These are phyloP conservation scores for Philonicus albiceps DNA, from an alignment of 2,888 invertebrate genomes.

Conservation along the genomic window DNA sequence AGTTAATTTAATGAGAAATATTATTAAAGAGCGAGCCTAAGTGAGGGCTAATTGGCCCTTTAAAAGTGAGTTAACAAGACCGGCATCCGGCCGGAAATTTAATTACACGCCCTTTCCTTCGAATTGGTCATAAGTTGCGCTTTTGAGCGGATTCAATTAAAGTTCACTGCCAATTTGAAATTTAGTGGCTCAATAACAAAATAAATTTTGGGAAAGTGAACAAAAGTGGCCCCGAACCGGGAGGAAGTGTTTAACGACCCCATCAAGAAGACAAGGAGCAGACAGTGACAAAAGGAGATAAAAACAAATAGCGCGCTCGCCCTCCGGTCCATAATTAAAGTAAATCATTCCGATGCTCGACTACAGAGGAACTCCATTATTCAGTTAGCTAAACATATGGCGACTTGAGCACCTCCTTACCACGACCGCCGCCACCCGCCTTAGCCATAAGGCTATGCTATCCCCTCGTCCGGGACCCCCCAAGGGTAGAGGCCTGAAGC, in stretches of 20 bases:
- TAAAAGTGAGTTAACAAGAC: not conserved
- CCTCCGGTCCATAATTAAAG: conserved; percentile 47
- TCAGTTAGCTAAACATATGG: conserved; percentile 46
- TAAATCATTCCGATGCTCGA: conserved; percentile 48
- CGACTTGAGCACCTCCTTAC: conserved; percentile 35
- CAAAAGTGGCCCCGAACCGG: not conserved
- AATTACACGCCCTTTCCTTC: not conserved
- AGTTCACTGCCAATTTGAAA: conserved; percentile 9
- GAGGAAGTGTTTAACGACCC: conserved; percentile 29
- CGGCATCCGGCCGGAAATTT: conserved; percentile 10
- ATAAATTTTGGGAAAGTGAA: conserved; percentile 6
- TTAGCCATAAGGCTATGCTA: conserved; percentile 10
- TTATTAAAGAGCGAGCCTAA: not conserved
- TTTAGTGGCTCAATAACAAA: conserved; percentile 10
- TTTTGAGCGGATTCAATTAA: conserved; percentile 20
- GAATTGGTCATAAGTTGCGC: not conserved
- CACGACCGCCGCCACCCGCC: not conserved
- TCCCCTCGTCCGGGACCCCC: not conserved
- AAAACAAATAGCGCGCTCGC: conserved; percentile 37
- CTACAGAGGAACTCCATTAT: conserved; percentile 49
- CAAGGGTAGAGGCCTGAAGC: not conserved
- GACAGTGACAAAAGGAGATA: conserved; percentile 26
- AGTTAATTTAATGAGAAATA: not conserved
- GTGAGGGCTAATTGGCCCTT: not conserved
- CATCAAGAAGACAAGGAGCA: conserved; percentile 6